Base-by-base conservation (phyloP, 2,113 vertebrate genomes). In the Morone saxatilis region DNA sequence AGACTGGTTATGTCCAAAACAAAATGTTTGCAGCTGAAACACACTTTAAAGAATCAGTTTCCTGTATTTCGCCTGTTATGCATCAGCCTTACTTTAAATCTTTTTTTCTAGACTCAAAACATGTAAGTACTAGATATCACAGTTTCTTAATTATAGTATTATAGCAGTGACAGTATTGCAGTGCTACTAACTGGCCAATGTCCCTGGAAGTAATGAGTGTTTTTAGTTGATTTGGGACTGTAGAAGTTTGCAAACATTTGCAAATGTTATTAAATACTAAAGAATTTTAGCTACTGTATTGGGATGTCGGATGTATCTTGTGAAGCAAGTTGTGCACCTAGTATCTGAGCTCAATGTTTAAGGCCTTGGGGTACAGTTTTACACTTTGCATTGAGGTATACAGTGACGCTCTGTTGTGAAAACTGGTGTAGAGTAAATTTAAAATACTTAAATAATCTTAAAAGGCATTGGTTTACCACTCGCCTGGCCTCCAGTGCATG, bases 381-480 rank as follows among this genome's bases (percentile, higher is more conserved):
- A 38, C 36, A 78, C n/a, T 75, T 71, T 45, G 53, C 61, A 45
- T 57, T 36, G 50, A 72, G 59, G 79, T 84, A 67, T 62, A 62
- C 68, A 76, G 6, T 65, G 19, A 59, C 54, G 40, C 54, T 62
- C 36, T 75, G 61, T 82, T 65, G 43, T 54, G 71, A 73, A 86
- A 74, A 86, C 84, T 76, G 16, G 53, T 78, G 82, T 47, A 79
- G 53, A 80, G 82, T 47, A 79, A 87, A 85, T 89, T 76, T 83
- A 83, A 85, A 91, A 84, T 66, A 68, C 48, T 41, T 94, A 92
- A 94, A 92, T 94, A 91, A 89, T 80, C 80, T 62, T 81, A 89
- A 88, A 51, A 81, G 65, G 63, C 81, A 71, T 41, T 83, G 80
- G 73, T 76, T 86, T 81, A 85, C 86, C 66, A 71, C 84, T 89